A percentile compares a stretch with the other conserved stretches of the same genome.
phyloP scores from a whole-genome alignment of 2,797 vertebrate genomes.

The Pelobates cultripes region DNA sequence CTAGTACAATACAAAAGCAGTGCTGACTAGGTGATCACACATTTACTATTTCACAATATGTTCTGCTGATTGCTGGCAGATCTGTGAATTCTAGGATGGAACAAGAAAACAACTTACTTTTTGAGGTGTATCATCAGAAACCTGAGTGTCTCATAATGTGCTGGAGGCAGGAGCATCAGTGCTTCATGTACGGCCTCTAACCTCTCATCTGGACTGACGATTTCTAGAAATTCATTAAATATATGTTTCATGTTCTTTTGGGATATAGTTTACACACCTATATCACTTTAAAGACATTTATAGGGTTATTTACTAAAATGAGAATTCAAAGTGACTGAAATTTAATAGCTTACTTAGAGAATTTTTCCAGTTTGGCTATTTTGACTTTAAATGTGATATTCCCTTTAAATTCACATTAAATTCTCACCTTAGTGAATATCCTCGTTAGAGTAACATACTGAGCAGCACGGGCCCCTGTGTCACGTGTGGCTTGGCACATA shows the following conservation, averaged over 20 bases:
- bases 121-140: slow-evolving; percentile 83
- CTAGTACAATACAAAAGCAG: not conserved
- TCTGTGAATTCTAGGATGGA: not conserved
- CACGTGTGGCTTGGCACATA: too few species aligned
- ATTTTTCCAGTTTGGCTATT: too few species aligned
- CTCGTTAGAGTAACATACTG: too few species aligned
- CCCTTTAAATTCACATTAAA: too few species aligned
- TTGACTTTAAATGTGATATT: too few species aligned
- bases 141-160: slow-evolving; percentile 94
- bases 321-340: too few species aligned
- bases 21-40: not conserved
- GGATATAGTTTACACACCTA: too few species aligned
- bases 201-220: slow-evolving; percentile 85
- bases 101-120: slow-evolving; percentile 70
- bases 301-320: too few species aligned
- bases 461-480: too few species aligned
- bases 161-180: slow-evolving; percentile 91
- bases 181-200: slow-evolving; percentile 93
- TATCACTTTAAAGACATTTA: too few species aligned
- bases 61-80: not conserved
- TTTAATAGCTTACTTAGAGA: too few species aligned
- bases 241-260: not conserved
- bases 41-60: not conserved
- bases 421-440: too few species aligned
- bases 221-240: slow-evolving; percentile 73